Conservation (phyloP, 2,797 vertebrate genomes). For the Lagodon rhomboides region DNA sequence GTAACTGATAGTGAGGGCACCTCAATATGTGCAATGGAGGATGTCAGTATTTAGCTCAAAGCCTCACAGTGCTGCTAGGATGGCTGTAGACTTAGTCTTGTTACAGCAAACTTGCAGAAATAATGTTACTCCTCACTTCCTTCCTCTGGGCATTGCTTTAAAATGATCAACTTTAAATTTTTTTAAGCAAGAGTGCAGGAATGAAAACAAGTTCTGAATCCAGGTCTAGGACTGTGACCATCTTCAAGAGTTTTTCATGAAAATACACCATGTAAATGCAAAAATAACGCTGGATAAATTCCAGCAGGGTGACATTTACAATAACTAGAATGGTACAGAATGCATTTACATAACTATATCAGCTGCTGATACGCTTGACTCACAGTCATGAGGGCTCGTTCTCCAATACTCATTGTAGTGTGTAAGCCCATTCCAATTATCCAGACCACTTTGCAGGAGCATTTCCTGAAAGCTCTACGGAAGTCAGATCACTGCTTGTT, state of each 20-base stretch:
- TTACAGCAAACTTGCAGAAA: too few relatives aligned
- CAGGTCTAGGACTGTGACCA: not conserved
- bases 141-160: not conserved
- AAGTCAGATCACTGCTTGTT: constrained; percentile 62
- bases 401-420: constrained; percentile 19
- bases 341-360: constrained; percentile 3
- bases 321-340: not conserved
- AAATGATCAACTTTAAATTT: not conserved
- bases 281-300: not conserved
- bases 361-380: not conserved
- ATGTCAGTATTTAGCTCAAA: constrained; percentile 4
- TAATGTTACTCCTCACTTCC: not conserved
- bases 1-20: not conserved
- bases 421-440: constrained; percentile 45
- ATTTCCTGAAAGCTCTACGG: constrained; percentile 42
- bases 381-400: not conserved
- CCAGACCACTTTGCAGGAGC: constrained; percentile 32
- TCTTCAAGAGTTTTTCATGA: not conserved
- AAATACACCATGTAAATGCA: not conserved
- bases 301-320: constrained; percentile 5
- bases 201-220: not conserved
- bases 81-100: not conserved
- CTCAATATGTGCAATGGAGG: not conserved
- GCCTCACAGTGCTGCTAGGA: not conserved
- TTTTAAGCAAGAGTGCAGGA: not conserved